Conservation (phyloP, 2,888 invertebrate species). For the Carcina quercana region DNA sequence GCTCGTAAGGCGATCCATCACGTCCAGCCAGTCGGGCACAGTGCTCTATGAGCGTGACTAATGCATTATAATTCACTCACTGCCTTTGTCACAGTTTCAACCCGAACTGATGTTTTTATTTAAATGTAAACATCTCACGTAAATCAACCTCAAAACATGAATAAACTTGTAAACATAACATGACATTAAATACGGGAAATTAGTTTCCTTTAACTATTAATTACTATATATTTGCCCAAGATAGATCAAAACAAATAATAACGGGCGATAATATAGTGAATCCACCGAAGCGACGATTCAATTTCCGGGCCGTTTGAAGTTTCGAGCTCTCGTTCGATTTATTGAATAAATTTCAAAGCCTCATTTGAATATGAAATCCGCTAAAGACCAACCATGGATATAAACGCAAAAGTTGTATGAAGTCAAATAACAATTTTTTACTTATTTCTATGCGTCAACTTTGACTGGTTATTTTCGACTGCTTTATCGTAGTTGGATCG, state of each 20-base stretch:
- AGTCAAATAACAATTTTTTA: too few relatives aligned
- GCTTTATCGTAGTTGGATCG: too few relatives aligned
- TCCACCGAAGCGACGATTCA: conserved; percentile 1
- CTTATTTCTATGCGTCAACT: too few relatives aligned
- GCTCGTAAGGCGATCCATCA: conserved; percentile 13
- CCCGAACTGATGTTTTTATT: too few relatives aligned
- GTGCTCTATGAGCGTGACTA: conserved; percentile 16
- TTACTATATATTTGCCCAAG: conserved; percentile 1
- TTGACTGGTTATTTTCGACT: too few relatives aligned
- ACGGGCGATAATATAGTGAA: conserved; percentile 3
- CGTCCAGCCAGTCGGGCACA: conserved; percentile 13
- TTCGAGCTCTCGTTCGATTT: conserved; percentile 5
- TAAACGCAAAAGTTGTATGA: too few relatives aligned
- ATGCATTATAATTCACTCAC: conserved; percentile 3
- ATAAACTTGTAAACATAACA: too few relatives aligned
- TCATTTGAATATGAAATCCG: conserved; percentile 10
- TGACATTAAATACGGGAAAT: too few relatives aligned
- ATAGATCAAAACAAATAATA: conserved; percentile 4
- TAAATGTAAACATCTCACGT: too few relatives aligned
- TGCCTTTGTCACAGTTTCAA: background rate
- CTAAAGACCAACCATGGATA: too few relatives aligned
- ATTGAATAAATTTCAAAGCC: conserved; percentile 9
- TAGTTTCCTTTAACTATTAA: too few relatives aligned
- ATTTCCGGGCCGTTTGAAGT: conserved; percentile 4
- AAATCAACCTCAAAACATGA: too few relatives aligned